phyloP scores from a whole-genome alignment of 1,140 invertebrate species.

The Argopecten irradians region DNA sequence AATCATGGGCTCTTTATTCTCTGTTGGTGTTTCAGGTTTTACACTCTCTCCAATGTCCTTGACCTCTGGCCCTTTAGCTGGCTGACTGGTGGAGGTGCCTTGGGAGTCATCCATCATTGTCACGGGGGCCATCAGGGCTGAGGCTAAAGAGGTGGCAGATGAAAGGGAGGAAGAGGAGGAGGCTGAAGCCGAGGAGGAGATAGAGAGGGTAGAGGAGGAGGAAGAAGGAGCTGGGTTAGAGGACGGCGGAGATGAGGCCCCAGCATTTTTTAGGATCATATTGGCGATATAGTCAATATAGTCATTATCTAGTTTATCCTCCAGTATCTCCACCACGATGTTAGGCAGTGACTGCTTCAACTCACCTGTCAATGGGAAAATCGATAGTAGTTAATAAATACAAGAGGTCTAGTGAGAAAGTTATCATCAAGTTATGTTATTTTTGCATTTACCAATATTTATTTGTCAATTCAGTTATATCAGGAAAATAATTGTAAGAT shows the following conservation, averaged over 20 bases:
- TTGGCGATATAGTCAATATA: constrained; percentile 67
- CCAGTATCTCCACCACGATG: constrained; percentile 71
- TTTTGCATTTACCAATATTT: too few relatives aligned
- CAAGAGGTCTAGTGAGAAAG: too few relatives aligned
- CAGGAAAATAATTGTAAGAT: too few relatives aligned
- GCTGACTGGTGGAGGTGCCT: background rate
- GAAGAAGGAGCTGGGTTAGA: background rate
- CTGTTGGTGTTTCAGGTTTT: background rate
- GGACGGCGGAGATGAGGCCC: background rate
- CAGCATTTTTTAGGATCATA: constrained; percentile 61
- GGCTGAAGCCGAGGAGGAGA: background rate
- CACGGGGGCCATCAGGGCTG: background rate
- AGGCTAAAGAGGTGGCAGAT: background rate
- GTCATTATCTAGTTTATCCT: constrained; percentile 67
- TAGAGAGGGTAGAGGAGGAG: background rate
- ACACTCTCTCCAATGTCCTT: background rate
- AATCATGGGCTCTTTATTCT: background rate
- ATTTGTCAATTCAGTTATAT: too few relatives aligned
- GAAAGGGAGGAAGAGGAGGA: background rate
- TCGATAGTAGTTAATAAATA: too few relatives aligned
- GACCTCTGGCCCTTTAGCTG: background rate
- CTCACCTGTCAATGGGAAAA: constrained; percentile 60
- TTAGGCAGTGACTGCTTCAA: constrained; percentile 63
- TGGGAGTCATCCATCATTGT: background rate
- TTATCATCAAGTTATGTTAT: too few relatives aligned